These are phyloP conservation scores for Pristionchus pacificus DNA, from an alignment of 1,140 invertebrate species.

Conservation along the genomic window DNA sequence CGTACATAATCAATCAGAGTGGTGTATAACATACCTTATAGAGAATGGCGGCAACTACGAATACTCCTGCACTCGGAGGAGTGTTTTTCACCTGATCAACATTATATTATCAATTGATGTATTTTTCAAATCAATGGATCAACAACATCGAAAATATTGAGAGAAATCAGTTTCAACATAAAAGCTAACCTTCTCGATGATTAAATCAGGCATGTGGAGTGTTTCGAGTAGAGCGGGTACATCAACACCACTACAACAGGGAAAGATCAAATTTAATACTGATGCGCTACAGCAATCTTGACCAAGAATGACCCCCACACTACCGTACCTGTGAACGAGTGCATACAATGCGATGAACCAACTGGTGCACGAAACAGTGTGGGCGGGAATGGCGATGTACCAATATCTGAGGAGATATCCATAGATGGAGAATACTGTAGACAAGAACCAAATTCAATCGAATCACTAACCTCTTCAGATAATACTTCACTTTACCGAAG, in stretches of 20 bases:
- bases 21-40: conserved; percentile 42
- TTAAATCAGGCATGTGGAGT: background rate
- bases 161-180: background rate
- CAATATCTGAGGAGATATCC: background rate
- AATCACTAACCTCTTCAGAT: background rate
- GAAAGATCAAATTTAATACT: too few relatives aligned
- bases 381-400: background rate
- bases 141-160: background rate
- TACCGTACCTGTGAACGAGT: background rate
- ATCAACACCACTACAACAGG: background rate
- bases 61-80: conserved; percentile 39
- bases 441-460: background rate
- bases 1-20: background rate
- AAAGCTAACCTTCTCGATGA: background rate
- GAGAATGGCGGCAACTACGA: conserved; percentile 46
- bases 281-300: too few relatives aligned
- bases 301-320: too few relatives aligned
- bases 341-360: background rate
- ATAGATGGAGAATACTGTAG: background rate
- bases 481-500: background rate
- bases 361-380: background rate
- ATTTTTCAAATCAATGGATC: background rate
- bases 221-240: background rate
- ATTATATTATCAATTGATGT: too few relatives aligned
- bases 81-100: conserved; percentile 45